Percentiles rank a stretch among this genome's conserved stretches.
Conservation (phyloP, 1,140 invertebrate genomes). For the Neodiprion lecontei region DNA sequence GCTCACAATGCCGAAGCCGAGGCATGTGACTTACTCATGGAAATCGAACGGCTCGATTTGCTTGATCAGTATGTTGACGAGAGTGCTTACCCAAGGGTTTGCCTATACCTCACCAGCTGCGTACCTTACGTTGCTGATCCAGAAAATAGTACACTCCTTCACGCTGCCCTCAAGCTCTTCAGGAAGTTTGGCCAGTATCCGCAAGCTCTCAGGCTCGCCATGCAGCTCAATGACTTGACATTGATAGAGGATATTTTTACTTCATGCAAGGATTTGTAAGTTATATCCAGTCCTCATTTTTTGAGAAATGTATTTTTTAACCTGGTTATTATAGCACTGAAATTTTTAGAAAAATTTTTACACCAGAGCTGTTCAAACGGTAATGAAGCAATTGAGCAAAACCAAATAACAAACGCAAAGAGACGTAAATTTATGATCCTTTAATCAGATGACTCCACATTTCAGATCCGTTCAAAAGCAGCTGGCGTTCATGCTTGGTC, state of each 20-base stretch:
- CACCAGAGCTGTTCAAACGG: too few species aligned
- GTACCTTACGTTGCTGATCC: constrained; percentile 98
- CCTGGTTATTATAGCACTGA: constrained; percentile 24
- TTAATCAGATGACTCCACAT: constrained; percentile 22
- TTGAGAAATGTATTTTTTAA: too few species aligned
- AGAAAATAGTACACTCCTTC: constrained; percentile 90
- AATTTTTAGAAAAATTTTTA: constrained; percentile 21
- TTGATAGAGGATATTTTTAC: constrained; percentile 88
- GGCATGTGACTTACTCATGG: constrained; percentile 98
- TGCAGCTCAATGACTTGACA: constrained; percentile 91
- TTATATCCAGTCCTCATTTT: constrained; percentile 40
- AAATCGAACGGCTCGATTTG: constrained; percentile 93
- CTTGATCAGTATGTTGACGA: constrained; percentile 92
- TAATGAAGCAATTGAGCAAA: not conserved
- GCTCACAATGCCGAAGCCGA: constrained; percentile 99
- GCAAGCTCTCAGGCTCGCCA: constrained; percentile 91
- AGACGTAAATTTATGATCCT: not conserved
- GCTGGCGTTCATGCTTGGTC: constrained; percentile 95
- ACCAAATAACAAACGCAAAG: constrained; percentile 16
- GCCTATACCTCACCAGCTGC: constrained; percentile 95
- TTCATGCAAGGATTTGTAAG: constrained; percentile 87
- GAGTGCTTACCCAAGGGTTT: constrained; percentile 92
- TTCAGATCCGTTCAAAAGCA: constrained; percentile 90
- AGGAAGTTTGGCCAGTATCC: constrained; percentile 93
- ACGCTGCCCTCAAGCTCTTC: constrained; percentile 88